phyloP scores from a whole-genome alignment of 2,113 vertebrate genomes.

The Ammodytes dubius region DNA sequence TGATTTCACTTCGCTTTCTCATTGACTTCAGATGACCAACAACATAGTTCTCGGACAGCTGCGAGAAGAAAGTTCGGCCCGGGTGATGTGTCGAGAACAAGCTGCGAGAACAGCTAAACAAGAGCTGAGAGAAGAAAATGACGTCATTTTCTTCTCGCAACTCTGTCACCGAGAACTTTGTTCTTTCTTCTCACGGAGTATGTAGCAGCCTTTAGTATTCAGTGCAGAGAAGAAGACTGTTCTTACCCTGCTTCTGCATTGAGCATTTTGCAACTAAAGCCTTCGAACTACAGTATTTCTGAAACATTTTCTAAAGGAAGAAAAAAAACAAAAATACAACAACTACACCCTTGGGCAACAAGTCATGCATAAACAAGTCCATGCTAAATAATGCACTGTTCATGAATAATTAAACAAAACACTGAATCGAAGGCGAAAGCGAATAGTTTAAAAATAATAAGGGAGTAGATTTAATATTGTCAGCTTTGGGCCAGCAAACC shows the following conservation, averaged over 20 bases:
- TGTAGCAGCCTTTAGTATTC: too few relatives aligned
- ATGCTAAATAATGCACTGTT: constrained; percentile 75
- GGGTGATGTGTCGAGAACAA: too few relatives aligned
- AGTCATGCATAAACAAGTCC: constrained; percentile 74
- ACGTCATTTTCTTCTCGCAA: too few relatives aligned
- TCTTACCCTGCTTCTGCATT: constrained; percentile 1
- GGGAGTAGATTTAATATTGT: constrained; percentile 32
- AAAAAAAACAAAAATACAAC: constrained; percentile 71
- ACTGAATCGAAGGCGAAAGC: constrained; percentile 64
- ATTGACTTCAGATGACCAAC: too few relatives aligned
- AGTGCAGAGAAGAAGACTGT: constrained; percentile 6
- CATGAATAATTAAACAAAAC: constrained; percentile 77
- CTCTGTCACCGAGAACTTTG: too few relatives aligned
- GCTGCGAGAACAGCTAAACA: too few relatives aligned
- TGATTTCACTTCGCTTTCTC: too few relatives aligned
- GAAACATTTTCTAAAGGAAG: constrained; percentile 61
- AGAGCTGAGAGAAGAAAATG: too few relatives aligned
- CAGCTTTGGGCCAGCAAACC: neutral
- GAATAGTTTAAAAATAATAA: constrained; percentile 59
- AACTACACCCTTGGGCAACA: constrained; percentile 65
- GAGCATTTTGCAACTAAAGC: constrained; percentile 49
- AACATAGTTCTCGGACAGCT: too few relatives aligned
- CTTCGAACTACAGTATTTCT: constrained; percentile 48
- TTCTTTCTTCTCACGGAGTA: too few relatives aligned
- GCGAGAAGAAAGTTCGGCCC: too few relatives aligned